Evolutionary conservation across 2,888 invertebrate genomes (phyloP), one percentile per base, ranked within the genome.

Genomic region (Muscina levida): DNA sequence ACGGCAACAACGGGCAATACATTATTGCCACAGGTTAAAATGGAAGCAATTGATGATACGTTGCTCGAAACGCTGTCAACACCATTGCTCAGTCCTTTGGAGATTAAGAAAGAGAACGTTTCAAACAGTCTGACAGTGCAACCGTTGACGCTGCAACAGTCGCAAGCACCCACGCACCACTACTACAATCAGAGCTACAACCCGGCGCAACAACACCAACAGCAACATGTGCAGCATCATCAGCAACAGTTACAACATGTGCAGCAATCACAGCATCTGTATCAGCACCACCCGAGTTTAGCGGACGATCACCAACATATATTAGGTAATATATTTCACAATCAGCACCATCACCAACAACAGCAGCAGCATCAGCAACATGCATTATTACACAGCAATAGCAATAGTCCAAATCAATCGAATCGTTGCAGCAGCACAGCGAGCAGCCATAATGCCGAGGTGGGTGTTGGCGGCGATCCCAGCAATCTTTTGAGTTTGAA

Each of bases 81-180:
- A 83, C 94, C 95, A 82, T 92, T 95, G 82, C 92, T 95, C 87
- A 95, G 95, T 87, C 95, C 95, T 83, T 92, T 95, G 89, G 95
- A 95, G 91, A 95, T 95, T 87, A 95, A 95, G 91, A 95, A 95
- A 85, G 95, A 95, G 90, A 94, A 94, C 87, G 56, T 77, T 42
- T 71, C 81, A 10, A 74, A 68, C 24, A 68, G 72, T 62, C 72
- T 81, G 67, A 92, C 88, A 83, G 82, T 86, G 84, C 85, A 91
- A 88, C 90, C 89, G 86, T 80, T 87, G 77, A 83, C 84, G 59
- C 82, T 85, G 83, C 86, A 88, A 76, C 84, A 86, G 24, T 83
- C 84, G 72, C 84, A 86, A 71, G 83, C 85, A 44, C 85, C 85
- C 22, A 85, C 85, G 53, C 82, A 85, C 65, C 84, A 86, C 37